These are phyloP conservation scores for Scophthalmus maximus DNA, from an alignment of 2,113 vertebrate species.

Conservation along the genomic window DNA sequence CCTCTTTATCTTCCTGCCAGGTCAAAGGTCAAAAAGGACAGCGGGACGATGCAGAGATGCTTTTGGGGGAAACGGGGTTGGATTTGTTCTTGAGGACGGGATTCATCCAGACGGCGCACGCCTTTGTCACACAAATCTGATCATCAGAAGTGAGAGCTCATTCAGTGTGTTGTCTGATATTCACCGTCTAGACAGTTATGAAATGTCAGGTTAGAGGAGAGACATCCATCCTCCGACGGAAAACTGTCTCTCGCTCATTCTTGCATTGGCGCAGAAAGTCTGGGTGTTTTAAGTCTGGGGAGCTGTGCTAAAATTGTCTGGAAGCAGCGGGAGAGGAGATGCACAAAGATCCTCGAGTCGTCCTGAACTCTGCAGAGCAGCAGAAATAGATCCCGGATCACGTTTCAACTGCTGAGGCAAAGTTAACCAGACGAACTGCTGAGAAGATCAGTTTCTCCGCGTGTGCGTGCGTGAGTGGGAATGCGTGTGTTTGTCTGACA, in stretches of 20 bases:
- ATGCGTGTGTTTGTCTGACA: conserved; percentile 16
- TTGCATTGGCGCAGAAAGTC: conserved; percentile 19
- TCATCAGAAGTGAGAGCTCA: conserved; percentile 26
- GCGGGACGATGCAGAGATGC: conserved; percentile 11
- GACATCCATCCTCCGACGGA: not conserved
- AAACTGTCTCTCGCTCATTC: conserved; percentile 2
- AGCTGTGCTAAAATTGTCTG: conserved; percentile 23
- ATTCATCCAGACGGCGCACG: conserved; percentile 42
- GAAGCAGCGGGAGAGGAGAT: not conserved
- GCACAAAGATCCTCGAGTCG: conserved; percentile 12
- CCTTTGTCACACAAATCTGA: conserved; percentile 47
- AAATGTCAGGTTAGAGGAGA: not conserved
- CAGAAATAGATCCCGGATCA: conserved; percentile 72
- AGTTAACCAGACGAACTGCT: conserved; percentile 62
- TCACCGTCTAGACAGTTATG: conserved; percentile 8
- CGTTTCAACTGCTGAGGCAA: conserved; percentile 62
- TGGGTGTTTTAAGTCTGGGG: conserved; percentile 1
- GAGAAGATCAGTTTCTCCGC: conserved; percentile 55
- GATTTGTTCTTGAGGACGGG: conserved; percentile 6
- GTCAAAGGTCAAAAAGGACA: conserved; percentile 29
- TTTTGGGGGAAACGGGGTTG: not conserved
- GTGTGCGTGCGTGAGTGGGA: conserved; percentile 46
- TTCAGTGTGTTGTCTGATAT: conserved; percentile 1
- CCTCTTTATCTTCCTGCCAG: conserved; percentile 41
- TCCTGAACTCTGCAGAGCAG: conserved; percentile 46